Conservation (phyloP, 2,113 vertebrate genomes). For the Gadus chalcogrammus region DNA sequence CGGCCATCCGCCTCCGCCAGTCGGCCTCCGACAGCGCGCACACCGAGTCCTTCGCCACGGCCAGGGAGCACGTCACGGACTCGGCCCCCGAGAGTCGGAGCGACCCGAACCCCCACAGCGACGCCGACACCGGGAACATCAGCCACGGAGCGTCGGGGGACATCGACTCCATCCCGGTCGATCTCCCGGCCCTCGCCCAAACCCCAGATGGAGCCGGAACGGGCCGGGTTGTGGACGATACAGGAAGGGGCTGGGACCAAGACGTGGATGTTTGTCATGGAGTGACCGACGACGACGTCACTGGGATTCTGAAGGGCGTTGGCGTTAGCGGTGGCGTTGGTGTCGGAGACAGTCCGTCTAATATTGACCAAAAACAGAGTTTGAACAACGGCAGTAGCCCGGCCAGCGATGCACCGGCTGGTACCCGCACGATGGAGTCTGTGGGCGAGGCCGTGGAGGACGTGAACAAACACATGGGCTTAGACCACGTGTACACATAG, state of each 20-base stretch:
- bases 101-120: too few species aligned
- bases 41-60: constrained; percentile 52
- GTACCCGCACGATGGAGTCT: neutral
- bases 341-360: too few species aligned
- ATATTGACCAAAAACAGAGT: neutral
- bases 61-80: constrained; percentile 59
- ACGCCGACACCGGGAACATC: constrained; percentile 1
- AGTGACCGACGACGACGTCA: too few species aligned
- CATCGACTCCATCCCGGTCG: too few species aligned
- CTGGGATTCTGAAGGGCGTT: too few species aligned
- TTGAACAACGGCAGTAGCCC: neutral
- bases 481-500: constrained; percentile 11
- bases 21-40: constrained; percentile 54
- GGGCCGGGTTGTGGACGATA: too few species aligned
- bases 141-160: too few species aligned
- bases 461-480: constrained; percentile 5
- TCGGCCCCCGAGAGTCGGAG: constrained; percentile 22
- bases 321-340: too few species aligned
- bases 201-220: too few species aligned
- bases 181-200: too few species aligned
- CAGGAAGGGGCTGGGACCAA: too few species aligned
- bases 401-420: neutral
- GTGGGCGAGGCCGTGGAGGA: neutral
- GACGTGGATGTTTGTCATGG: too few species aligned
- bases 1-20: constrained; percentile 14